A percentile compares a stretch with the other conserved stretches of the same genome.
Evolutionary conservation across 2,888 invertebrate species (phyloP).

Genomic region (Lypha dubia): DNA sequence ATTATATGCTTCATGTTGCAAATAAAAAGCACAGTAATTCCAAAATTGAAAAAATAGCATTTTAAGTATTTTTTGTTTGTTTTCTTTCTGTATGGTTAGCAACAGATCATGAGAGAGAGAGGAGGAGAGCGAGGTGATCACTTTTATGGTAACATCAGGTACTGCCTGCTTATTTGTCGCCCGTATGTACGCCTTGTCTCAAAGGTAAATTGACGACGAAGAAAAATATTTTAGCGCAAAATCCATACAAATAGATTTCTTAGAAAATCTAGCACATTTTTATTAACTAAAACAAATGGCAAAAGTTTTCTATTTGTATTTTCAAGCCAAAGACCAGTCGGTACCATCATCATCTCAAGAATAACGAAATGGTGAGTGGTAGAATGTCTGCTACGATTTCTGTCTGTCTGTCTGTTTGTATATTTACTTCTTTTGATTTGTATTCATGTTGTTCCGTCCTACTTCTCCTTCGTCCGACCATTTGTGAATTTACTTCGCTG

Average conservation of each 20-base stretch:
- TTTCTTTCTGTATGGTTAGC: background rate
- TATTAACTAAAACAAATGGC: slow-evolving; percentile 60
- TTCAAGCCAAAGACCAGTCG: slow-evolving; percentile 20
- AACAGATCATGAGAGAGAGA: no score
- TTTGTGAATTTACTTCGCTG: background rate
- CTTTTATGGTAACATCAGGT: slow-evolving; percentile 68
- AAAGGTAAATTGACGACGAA: slow-evolving; percentile 55
- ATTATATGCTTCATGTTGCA: slow-evolving; percentile 15
- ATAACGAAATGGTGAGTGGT: slow-evolving; percentile 58
- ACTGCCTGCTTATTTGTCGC: background rate
- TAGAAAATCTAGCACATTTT: slow-evolving; percentile 67
- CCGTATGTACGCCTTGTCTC: slow-evolving; percentile 10
- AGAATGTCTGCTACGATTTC: slow-evolving; percentile 59
- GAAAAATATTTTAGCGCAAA: slow-evolving; percentile 20
- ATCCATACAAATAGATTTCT: slow-evolving; percentile 58
- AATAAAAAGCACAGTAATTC: slow-evolving; percentile 54
- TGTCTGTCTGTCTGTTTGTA: slow-evolving; percentile 20
- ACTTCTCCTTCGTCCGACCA: background rate
- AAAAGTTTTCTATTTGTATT: slow-evolving; percentile 66
- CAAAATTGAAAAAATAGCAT: slow-evolving; percentile 55
- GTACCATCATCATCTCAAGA: slow-evolving; percentile 34
- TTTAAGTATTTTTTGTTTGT: background rate
- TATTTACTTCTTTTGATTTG: background rate
- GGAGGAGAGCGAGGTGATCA: slow-evolving; percentile 40
- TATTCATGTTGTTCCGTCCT: background rate